Percentiles rank a stretch among this genome's conserved stretches.
phyloP scores from a whole-genome alignment of 2,888 invertebrate genomes.

The Agonopterix subpropinquella region DNA sequence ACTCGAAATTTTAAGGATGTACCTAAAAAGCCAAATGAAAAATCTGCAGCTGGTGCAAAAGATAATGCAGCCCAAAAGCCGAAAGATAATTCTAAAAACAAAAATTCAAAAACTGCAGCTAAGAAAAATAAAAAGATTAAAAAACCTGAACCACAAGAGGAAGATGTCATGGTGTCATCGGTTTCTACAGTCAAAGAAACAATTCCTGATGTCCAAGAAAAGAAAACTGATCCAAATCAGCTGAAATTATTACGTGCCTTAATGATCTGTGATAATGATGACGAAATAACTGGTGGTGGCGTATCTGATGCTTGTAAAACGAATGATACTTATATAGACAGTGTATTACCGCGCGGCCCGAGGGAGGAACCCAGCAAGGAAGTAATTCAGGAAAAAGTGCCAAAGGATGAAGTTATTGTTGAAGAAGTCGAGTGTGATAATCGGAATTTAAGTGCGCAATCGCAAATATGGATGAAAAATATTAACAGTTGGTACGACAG shows the following conservation, averaged over 20 bases:
- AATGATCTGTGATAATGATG: conserved; percentile 6
- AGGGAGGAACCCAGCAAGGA: neutral
- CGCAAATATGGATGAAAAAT: conserved; percentile 16
- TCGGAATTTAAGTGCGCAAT: neutral
- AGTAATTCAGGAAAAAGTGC: neutral
- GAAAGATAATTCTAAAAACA: no score
- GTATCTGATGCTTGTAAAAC: no score
- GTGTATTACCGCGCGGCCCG: conserved; percentile 27
- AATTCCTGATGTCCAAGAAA: neutral
- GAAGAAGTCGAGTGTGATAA: neutral
- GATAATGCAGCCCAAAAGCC: no score
- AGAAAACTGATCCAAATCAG: conserved; percentile 15
- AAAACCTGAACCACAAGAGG: no score
- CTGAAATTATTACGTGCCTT: conserved; percentile 27
- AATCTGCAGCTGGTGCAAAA: no score
- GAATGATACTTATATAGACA: no score
- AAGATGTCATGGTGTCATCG: no score
- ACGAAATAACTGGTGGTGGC: conserved; percentile 21
- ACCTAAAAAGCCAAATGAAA: no score
- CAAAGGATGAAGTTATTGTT: neutral
- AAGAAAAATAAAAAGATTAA: no score
- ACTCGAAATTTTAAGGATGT: no score
- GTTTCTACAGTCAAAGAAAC: no score
- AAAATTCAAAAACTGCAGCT: no score
- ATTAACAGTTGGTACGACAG: conserved; percentile 35